Evolutionary conservation across 2,888 invertebrate species (phyloP).

Genomic region (Coleophora deauratella): DNA sequence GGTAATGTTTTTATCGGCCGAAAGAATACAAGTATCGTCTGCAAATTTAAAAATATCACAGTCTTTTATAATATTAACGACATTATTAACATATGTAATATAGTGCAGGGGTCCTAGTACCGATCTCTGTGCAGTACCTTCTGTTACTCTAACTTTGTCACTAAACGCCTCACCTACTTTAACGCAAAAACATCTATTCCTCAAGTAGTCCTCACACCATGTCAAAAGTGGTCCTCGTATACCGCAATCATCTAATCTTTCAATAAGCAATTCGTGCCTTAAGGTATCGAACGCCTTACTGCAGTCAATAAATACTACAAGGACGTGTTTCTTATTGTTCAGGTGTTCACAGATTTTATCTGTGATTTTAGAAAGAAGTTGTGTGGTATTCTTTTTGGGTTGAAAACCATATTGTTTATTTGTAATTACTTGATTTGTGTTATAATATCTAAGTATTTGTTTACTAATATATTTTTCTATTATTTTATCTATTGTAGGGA

Average conservation of each 20-base stretch:
- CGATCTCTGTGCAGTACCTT: too few relatives aligned
- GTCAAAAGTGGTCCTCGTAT: too few relatives aligned
- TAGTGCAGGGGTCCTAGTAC: too few relatives aligned
- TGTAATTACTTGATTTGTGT: background rate
- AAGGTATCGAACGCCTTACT: constrained; percentile 16
- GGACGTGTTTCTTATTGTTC: constrained; percentile 11
- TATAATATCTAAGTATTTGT: background rate
- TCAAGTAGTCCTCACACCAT: constrained; percentile 14
- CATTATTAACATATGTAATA: too few relatives aligned
- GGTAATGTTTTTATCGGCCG: too few relatives aligned
- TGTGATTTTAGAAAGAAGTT: constrained; percentile 5
- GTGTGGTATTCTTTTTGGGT: background rate
- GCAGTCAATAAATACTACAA: too few relatives aligned
- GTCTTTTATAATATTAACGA: too few relatives aligned
- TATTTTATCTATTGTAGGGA: constrained; percentile 1
- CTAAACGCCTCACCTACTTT: too few relatives aligned
- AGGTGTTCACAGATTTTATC: constrained; percentile 7
- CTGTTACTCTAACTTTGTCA: too few relatives aligned
- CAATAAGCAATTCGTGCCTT: constrained; percentile 8
- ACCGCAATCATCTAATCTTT: too few relatives aligned
- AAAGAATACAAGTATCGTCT: too few relatives aligned
- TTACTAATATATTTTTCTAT: constrained; percentile 3
- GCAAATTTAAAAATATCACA: too few relatives aligned
- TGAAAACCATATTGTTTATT: constrained; percentile 1
- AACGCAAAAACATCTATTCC: constrained; percentile 6